phyloP scores from a whole-genome alignment of 2,113 vertebrate genomes.

The Ailurus styani region DNA sequence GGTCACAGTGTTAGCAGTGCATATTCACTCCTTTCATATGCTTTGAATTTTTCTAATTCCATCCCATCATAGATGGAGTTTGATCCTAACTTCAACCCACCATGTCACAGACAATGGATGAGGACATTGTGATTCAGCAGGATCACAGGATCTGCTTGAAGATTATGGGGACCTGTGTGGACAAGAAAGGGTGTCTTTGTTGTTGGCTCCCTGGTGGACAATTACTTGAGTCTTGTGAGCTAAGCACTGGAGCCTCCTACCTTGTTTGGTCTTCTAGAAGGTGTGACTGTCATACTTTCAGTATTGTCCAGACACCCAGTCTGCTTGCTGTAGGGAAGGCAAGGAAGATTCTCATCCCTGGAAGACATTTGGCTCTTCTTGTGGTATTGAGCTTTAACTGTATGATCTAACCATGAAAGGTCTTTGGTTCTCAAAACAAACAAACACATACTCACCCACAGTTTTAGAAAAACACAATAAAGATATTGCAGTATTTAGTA shows the following conservation, averaged over 20 bases:
- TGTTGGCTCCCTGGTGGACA: conserved; percentile 93
- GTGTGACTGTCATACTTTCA: neutral
- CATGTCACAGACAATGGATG: conserved; percentile 91
- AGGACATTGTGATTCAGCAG: conserved; percentile 94
- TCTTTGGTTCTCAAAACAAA: neutral
- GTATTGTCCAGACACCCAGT: neutral
- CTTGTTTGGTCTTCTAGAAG: neutral
- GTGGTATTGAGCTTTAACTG: neutral
- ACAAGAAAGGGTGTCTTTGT: conserved; percentile 95
- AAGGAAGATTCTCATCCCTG: neutral
- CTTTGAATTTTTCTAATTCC: conserved; percentile 65
- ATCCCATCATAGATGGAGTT: conserved; percentile 95
- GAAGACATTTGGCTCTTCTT: neutral
- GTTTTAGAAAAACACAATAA: neutral
- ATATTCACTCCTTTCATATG: neutral
- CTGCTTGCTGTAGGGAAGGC: neutral
- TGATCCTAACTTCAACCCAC: conserved; percentile 92
- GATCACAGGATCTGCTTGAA: conserved; percentile 92
- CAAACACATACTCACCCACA: neutral
- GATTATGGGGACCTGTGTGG: conserved; percentile 92
- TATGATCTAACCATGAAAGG: neutral
- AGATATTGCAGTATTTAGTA: neutral
- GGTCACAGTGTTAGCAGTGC: neutral
- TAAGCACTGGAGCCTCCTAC: neutral
- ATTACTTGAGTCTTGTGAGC: conserved; percentile 87